phyloP scores from a whole-genome alignment of 2,797 vertebrate species.

The Falco rusticolus region DNA sequence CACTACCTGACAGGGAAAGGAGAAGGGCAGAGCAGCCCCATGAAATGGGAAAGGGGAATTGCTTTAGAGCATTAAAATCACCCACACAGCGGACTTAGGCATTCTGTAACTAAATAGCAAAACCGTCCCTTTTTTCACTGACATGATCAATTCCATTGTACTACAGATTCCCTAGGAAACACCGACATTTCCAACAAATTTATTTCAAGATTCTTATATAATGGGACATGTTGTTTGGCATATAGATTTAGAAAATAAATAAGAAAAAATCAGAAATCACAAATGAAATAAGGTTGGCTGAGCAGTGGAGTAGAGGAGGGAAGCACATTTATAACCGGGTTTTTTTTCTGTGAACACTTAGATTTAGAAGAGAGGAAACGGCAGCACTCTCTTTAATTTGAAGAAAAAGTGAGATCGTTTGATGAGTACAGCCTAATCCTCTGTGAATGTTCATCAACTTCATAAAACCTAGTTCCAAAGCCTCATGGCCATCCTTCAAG shows the following conservation, averaged over 20 bases:
- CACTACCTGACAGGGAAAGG: background rate
- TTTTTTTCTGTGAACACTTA: background rate
- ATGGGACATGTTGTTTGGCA: background rate
- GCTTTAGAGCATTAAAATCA: background rate
- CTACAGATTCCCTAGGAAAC: background rate
- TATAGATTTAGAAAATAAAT: background rate
- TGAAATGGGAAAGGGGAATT: background rate
- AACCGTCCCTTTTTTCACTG: background rate
- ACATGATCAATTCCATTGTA: background rate
- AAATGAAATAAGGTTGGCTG: background rate
- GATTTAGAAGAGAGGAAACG: background rate
- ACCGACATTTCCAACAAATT: background rate
- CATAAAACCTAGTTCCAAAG: slow-evolving; percentile 17
- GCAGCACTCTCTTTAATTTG: background rate
- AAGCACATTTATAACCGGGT: background rate
- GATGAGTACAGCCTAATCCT: slow-evolving; percentile 25
- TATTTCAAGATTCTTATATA: background rate
- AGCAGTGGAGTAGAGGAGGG: background rate
- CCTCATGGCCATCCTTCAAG: slow-evolving; percentile 1
- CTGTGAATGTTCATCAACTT: slow-evolving; percentile 29
- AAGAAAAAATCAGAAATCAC: background rate
- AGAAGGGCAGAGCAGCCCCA: background rate
- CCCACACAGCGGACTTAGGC: background rate
- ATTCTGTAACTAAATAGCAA: background rate
- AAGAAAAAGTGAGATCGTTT: slow-evolving; percentile 3